phyloP scores from a whole-genome alignment of 1,140 invertebrate genomes.

The Drosophila elegans region DNA sequence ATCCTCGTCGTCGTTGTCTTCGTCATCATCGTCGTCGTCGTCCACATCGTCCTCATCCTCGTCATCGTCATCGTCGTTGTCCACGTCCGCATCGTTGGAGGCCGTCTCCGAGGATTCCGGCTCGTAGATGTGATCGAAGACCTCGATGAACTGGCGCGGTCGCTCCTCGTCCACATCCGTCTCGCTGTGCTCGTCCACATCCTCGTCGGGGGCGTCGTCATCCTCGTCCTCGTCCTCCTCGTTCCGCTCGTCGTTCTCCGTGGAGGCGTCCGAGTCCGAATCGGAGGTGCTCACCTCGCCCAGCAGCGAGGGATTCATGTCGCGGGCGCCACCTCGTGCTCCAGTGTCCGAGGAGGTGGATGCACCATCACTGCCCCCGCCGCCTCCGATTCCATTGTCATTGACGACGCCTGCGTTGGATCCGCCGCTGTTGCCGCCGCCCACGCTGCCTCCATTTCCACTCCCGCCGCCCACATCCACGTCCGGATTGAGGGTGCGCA shows the following conservation, averaged over 20 bases:
- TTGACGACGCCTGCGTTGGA: slow-evolving; percentile 3
- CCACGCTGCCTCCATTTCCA: background rate
- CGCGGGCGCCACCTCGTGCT: slow-evolving; percentile 20
- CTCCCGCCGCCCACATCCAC: slow-evolving; percentile 18
- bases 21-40: slow-evolving; percentile 59
- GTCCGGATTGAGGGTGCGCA: slow-evolving; percentile 38
- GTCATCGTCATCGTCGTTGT: slow-evolving; percentile 74
- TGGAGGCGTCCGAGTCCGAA: slow-evolving; percentile 83
- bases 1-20: slow-evolving; percentile 57
- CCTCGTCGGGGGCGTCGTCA: slow-evolving; percentile 87
- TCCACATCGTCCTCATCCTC: slow-evolving; percentile 63
- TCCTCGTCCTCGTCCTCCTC: slow-evolving; percentile 83
- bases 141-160: slow-evolving; percentile 80
- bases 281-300: slow-evolving; percentile 74
- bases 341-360: slow-evolving; percentile 62
- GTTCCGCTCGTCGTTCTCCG: slow-evolving; percentile 85
- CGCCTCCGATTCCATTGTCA: slow-evolving; percentile 42
- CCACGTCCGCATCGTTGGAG: slow-evolving; percentile 76
- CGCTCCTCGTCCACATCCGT: slow-evolving; percentile 85
- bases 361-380: slow-evolving; percentile 85
- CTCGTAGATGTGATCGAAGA: slow-evolving; percentile 86
- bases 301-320: slow-evolving; percentile 57
- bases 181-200: slow-evolving; percentile 89
- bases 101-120: slow-evolving; percentile 85
- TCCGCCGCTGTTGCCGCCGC: background rate